Conservation (phyloP, 2,888 invertebrate genomes). For the Mellilla xanthometata region DNA sequence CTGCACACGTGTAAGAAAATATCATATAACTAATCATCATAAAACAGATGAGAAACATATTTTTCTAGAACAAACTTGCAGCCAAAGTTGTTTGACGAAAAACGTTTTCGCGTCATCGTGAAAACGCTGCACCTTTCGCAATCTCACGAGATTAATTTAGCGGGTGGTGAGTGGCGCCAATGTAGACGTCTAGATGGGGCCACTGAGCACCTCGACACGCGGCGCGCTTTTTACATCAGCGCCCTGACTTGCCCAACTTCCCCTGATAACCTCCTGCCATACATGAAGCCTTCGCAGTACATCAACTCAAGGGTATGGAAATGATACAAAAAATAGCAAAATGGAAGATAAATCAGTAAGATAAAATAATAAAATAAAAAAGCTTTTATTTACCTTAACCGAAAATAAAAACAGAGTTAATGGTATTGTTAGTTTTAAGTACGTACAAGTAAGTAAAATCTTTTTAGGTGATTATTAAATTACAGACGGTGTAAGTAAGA, state of each 20-base stretch:
- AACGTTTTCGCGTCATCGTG: slow-evolving; percentile 37
- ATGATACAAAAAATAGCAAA: background rate
- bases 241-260: slow-evolving; percentile 47
- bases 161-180: slow-evolving; percentile 60
- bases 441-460: too few species aligned
- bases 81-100: slow-evolving; percentile 32
- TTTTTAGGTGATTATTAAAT: too few species aligned
- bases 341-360: too few species aligned
- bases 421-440: too few species aligned
- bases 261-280: slow-evolving; percentile 45
- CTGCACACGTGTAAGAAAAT: too few species aligned
- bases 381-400: too few species aligned
- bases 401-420: too few species aligned
- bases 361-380: too few species aligned
- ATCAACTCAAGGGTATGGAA: background rate
- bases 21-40: background rate
- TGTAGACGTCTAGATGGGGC: slow-evolving; percentile 81
- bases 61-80: background rate
- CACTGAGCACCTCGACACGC: slow-evolving; percentile 60
- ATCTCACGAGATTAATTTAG: slow-evolving; percentile 68
- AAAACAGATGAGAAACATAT: background rate
- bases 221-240: slow-evolving; percentile 54
- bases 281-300: slow-evolving; percentile 4
- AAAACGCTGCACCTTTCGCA: slow-evolving; percentile 38
- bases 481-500: too few species aligned